Evolutionary conservation across 2,113 vertebrate genomes (phyloP).

Genomic region (Myotis yumanensis): DNA sequence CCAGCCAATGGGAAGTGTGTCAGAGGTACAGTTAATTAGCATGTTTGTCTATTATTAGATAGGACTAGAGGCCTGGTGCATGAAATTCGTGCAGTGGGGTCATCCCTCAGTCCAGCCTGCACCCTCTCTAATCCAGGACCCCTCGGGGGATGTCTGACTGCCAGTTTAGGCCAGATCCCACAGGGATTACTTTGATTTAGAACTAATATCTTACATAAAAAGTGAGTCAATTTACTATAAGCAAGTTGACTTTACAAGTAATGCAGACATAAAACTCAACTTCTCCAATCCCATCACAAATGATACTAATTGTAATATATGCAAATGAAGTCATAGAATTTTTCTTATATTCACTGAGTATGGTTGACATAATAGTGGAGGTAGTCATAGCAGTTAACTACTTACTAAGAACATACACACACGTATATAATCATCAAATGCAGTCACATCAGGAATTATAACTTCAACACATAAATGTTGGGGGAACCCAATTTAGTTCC

Average conservation of each 20-base stretch:
- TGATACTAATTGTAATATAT: background rate
- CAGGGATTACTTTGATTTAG: constrained; percentile 4
- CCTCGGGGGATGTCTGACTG: too few relatives aligned
- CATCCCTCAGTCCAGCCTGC: too few relatives aligned
- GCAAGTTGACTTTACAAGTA: background rate
- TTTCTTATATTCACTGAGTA: background rate
- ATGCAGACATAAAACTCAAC: background rate
- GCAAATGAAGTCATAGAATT: background rate
- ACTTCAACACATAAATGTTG: background rate
- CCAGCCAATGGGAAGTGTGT: too few relatives aligned
- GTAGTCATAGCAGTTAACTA: background rate
- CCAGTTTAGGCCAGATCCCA: too few relatives aligned
- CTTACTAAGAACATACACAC: background rate
- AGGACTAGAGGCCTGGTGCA: too few relatives aligned
- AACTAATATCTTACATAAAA: background rate
- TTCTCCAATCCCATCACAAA: background rate
- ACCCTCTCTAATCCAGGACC: too few relatives aligned
- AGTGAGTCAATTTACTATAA: background rate
- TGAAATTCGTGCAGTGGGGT: too few relatives aligned
- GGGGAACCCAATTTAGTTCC: background rate
- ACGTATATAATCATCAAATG: background rate
- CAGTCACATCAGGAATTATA: background rate
- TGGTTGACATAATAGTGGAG: background rate
- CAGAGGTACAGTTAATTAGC: too few relatives aligned
- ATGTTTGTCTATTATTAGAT: too few relatives aligned